Evolutionary conservation across 2,113 vertebrate genomes (phyloP), one percentile per base, ranked within the genome.

Genomic region (Monopterus albus): DNA sequence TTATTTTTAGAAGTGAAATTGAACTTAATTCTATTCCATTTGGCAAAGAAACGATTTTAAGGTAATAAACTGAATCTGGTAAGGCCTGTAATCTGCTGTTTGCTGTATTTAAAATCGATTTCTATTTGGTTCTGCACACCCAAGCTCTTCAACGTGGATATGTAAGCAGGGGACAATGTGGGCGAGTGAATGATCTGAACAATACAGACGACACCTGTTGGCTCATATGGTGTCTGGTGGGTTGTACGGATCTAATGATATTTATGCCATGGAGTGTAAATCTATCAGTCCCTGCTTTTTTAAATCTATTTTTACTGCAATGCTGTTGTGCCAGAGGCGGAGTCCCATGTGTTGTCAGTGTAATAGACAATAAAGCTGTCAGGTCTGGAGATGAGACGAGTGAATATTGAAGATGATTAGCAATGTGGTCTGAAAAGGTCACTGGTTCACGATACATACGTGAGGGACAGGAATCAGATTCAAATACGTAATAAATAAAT

Each of bases 341-440:
- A 61, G 20, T 0, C 39, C 64, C 69, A 57, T 31, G 21, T 63
- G 78, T n/a, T 39, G 64, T 49, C 70, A 3, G 3, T 5, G 52
- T 61, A 78, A 75, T 57, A 60, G 64, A 50, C 74, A 49, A 67
- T 84, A 75, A 75, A 81, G 82, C 60, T 78, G 82, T 78, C 74
- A 67, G 36, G n/a, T 79, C 55, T 39, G 46, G 55, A 45, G 60
- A 28, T 49, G 2, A 39, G 60, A 65, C 20, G 49, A 23, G 15
- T 66, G 65, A 26, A 5, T 18, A 45, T 12, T 20, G 8, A 35
- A 38, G 36, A 20, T 5, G 72, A 61, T 9, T 31, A 26, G 33
- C 17, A 10, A n/a, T n/a, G n/a, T n/a, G n/a, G n/a, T n/a, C n/a
- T n/a, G n/a, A n/a, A n/a, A n/a, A n/a, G n/a, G n/a, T n/a, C n/a